Evolutionary conservation across 2,888 invertebrate genomes (phyloP), one percentile per base, ranked within the genome.

Genomic region (Cerastis rubricosa): DNA sequence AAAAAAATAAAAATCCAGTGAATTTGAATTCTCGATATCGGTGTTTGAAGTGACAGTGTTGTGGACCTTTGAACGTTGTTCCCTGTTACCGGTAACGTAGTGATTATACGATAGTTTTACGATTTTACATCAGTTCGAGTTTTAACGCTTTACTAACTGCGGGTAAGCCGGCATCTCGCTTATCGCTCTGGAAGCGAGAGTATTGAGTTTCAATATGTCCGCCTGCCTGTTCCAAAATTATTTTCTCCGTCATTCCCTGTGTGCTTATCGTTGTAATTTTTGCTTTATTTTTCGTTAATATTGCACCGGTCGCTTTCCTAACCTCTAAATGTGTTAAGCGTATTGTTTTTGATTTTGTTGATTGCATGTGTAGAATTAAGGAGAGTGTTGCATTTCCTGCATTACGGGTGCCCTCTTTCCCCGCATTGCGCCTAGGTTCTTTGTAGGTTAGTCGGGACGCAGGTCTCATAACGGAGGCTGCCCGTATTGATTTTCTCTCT

Each of bases 181-280:
- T 91, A 89, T 91, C 93, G 93, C 93, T 92, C 93, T 94, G 94
- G 94, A 95, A 88, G 90, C 90, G 91, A 86, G 91, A 91, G 95
- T 95, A 93, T 96, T 93, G 93, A 94, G 94, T 96, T 96, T 92
- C 96, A 96, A 94, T 90, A 94, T 95, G 95, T 95, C 95, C 91
- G 95, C 94, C 93, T 91, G 92, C 87, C 87, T 91, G 94, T 93
- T 95, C 94, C 94, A 94, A 94, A 94, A 94, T 91, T 91, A 92
- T 93, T 92, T 92, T 91, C 87, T 87, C 88, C 91, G 93, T 93
- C 93, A 92, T 91, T 92, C 89, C 88, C 71, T 88, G 86, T 90
- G 90, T 90, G 90, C 87, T 89, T 88, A 87, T 84, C 79, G 86
- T 71, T 86, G 84, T 88, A 71, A 85, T 88, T 90, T 91, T 90